phyloP scores from a whole-genome alignment of 2,797 vertebrate genomes.

The Pangasius djambal region DNA sequence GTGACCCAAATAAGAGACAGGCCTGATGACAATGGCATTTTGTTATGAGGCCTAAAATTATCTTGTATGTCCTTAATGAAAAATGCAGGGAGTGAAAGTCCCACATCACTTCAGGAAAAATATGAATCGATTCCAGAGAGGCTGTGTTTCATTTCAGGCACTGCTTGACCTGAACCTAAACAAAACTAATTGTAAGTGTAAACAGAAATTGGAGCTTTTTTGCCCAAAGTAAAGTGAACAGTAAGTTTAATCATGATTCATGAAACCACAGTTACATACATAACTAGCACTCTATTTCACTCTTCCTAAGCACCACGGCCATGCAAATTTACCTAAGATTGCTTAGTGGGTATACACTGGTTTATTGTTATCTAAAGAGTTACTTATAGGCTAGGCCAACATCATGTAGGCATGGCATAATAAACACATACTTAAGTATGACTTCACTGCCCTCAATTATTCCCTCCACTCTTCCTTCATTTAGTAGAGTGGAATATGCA shows the following conservation, averaged over 20 bases:
- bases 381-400: neutral
- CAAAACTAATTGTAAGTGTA: neutral
- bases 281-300: neutral
- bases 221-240: neutral
- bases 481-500: neutral
- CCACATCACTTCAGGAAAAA: neutral
- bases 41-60: neutral
- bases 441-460: neutral
- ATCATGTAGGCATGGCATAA: neutral
- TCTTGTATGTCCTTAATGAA: neutral
- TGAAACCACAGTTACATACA: neutral
- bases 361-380: neutral
- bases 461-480: neutral
- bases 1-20: neutral
- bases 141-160: neutral
- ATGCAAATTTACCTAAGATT: neutral
- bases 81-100: neutral
- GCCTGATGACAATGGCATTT: slow-evolving; percentile 19
- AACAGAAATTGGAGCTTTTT: neutral
- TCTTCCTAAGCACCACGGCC: neutral
- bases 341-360: neutral
- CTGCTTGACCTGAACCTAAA: slow-evolving; percentile 11
- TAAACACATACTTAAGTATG: neutral
- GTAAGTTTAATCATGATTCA: neutral
- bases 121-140: neutral